phyloP scores from a whole-genome alignment of 2,113 vertebrate genomes.

The Boleophthalmus pectinirostris region DNA sequence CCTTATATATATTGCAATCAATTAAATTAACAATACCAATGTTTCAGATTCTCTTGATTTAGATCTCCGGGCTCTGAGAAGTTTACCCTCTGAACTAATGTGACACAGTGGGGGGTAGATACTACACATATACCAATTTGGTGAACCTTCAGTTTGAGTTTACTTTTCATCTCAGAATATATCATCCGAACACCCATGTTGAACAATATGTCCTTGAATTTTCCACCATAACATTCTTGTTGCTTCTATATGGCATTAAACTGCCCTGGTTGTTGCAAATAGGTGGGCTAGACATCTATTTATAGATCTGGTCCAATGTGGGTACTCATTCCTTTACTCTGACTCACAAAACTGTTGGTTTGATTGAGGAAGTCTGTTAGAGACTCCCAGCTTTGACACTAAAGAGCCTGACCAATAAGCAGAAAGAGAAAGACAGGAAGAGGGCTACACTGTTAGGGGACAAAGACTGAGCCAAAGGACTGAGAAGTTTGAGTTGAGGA shows the following conservation, averaged over 20 bases:
- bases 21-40: not conserved
- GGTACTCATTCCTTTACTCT: constrained; percentile 13
- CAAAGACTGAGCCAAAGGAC: constrained; percentile 11
- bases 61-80: too few species aligned
- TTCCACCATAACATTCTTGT: too few species aligned
- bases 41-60: too few species aligned
- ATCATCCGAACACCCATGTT: too few species aligned
- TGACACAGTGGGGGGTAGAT: too few species aligned
- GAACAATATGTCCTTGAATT: too few species aligned
- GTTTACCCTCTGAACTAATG: too few species aligned
- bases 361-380: constrained; percentile 68
- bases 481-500: constrained; percentile 10
- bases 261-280: constrained; percentile 3
- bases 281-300: constrained; percentile 32
- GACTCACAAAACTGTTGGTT: constrained; percentile 29
- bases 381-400: constrained; percentile 38
- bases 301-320: constrained; percentile 27
- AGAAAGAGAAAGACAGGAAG: constrained; percentile 46
- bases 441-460: constrained; percentile 12
- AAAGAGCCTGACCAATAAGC: constrained; percentile 29
- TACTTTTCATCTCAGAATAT: too few species aligned
- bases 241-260: not conserved
- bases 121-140: too few species aligned
- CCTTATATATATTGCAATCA: not conserved
- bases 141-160: too few species aligned